Base-by-base conservation (phyloP, 1,140 invertebrate species). In the Bicyclus anynana region DNA sequence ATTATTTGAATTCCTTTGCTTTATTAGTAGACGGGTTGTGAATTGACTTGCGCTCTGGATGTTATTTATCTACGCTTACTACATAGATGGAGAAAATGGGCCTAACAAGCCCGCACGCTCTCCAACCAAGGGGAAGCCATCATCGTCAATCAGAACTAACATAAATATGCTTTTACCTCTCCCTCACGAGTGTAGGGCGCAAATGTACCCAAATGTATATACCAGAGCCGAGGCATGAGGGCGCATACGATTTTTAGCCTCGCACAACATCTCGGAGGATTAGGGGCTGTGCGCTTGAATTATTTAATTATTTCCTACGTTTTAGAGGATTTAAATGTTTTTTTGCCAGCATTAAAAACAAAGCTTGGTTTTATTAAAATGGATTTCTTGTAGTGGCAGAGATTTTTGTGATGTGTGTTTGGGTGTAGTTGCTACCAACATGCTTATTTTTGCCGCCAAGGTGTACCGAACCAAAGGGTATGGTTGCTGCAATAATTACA, bases 81-180 rank as follows among this genome's bases (percentile, higher is more conserved):
- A n/a, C n/a, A n/a, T 33, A 12, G 29, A 10, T 0, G 10, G 29
- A 12, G 5, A 18, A 27, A 72, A 72, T 74, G 59, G 73, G 5
- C 59, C 48, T 61, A 67, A 33, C 18, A 44, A 60, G 26, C 2
- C 64, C 46, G 62, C 60, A 49, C 59, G 35, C 48, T 16, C 53
- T 64, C 67, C 64, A 80, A 72, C 67, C 72, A 74, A 73, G 76
- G 79, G 80, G 71, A 76, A 76, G 58, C 67, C 74, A 78, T 79
- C 77, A 77, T 74, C 80, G 80, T 81, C 80, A 81, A 80, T 84
- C 77, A 81, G 77, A 72, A 77, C 74, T 77, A 80, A 84, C 78
- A 84, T 81, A 84, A 84, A 84, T 84, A 84, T 84, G 80, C 80
- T 84, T 81, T 84, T 78, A 80, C 73, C 57, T 51, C 72, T 69